phyloP scores from a whole-genome alignment of 1,140 invertebrate genomes.

The Macrocentrus cingulum region DNA sequence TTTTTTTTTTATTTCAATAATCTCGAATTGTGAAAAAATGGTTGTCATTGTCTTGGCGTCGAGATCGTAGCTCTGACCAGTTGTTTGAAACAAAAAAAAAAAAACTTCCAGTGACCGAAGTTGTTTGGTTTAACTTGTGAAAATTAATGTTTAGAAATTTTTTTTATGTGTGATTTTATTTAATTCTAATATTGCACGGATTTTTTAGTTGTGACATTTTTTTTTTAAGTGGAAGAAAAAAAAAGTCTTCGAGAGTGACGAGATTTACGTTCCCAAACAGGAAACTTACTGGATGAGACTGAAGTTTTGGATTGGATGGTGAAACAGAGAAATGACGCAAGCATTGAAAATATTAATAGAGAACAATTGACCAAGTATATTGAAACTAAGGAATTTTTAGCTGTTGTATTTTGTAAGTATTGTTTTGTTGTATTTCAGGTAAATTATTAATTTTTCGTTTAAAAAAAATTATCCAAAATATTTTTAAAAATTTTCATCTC shows the following conservation, averaged over 20 bases:
- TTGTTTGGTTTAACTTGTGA: too few species aligned
- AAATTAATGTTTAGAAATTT: too few species aligned
- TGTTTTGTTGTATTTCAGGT: constrained; percentile 18
- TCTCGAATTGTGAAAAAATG: too few species aligned
- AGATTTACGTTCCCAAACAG: constrained; percentile 62
- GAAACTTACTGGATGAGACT: constrained; percentile 80
- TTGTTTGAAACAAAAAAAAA: too few species aligned
- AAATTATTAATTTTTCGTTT: neutral
- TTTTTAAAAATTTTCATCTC: too few species aligned
- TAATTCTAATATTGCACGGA: neutral
- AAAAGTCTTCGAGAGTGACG: neutral
- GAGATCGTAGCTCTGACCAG: too few species aligned
- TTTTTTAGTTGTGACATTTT: neutral
- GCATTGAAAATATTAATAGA: constrained; percentile 87
- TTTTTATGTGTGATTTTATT: neutral
- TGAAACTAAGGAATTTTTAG: constrained; percentile 88
- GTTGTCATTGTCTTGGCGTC: too few species aligned
- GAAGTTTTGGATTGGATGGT: constrained; percentile 90
- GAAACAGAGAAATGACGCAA: constrained; percentile 89
- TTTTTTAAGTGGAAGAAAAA: neutral
- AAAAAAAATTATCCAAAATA: neutral
- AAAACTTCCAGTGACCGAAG: too few species aligned
- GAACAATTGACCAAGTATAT: constrained; percentile 84
- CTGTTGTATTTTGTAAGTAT: constrained; percentile 89
- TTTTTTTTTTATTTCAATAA: too few species aligned